Conservation (phyloP, 2,797 vertebrate species). For the Erpetoichthys calabaricus region DNA sequence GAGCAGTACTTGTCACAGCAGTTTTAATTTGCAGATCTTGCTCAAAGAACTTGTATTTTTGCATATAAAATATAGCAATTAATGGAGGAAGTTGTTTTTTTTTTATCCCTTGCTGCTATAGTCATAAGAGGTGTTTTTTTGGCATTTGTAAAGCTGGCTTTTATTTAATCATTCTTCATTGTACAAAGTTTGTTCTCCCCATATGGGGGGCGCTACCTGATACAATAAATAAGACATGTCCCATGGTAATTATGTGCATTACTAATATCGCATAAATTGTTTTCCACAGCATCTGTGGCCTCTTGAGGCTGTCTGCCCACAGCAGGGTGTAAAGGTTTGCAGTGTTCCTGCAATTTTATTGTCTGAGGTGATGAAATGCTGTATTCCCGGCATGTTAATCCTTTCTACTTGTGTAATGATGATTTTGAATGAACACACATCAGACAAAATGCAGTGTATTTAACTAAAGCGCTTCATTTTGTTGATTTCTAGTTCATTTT, state of each 20-base stretch:
- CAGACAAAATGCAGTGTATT: too few relatives aligned
- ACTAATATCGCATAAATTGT: conserved; percentile 26
- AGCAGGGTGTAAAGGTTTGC: conserved; percentile 5
- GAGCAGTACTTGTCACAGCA: too few relatives aligned
- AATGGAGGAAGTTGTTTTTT: too few relatives aligned
- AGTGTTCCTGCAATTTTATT: conserved; percentile 12
- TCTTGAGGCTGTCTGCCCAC: conserved; percentile 14
- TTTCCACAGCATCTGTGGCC: conserved; percentile 25
- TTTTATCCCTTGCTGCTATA: too few relatives aligned
- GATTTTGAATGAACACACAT: too few relatives aligned
- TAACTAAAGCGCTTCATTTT: too few relatives aligned
- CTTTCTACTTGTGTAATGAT: neutral
- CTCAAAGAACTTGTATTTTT: too few relatives aligned
- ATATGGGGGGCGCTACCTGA: conserved; percentile 6
- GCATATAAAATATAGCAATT: too few relatives aligned
- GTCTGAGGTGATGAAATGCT: conserved; percentile 16
- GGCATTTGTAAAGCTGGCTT: neutral
- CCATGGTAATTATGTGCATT: conserved; percentile 24
- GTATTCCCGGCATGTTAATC: conserved; percentile 17
- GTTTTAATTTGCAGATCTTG: too few relatives aligned
- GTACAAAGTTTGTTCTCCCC: conserved; percentile 7
- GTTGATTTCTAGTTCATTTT: too few relatives aligned
- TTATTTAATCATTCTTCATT: conserved; percentile 10
- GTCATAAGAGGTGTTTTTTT: too few relatives aligned
- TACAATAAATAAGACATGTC: conserved; percentile 23